Evolutionary conservation across 2,888 invertebrate genomes (phyloP), one percentile per base, ranked within the genome.

Genomic region (Parthenolecanium corni): DNA sequence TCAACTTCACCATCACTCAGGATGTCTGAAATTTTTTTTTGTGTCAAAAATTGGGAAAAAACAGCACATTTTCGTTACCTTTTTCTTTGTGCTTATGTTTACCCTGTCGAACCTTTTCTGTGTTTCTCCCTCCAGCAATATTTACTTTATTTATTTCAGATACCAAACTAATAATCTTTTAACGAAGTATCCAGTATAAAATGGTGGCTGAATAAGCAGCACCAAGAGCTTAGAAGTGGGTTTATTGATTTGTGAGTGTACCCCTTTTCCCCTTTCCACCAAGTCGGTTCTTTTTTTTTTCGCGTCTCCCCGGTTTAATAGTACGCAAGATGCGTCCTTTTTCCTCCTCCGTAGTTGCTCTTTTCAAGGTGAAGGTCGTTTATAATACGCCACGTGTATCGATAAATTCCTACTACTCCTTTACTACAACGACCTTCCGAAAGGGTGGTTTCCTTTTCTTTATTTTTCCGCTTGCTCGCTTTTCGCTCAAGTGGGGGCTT

Each of bases 291-390:
- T 31, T 31, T 31, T 31, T 31, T 31, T 31, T 31, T 14, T 14
- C 44, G 14, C 44, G n/a, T 38, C 11, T 36, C 14, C 18, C 38
- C 53, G 38, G 38, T 9, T 31, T 31, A 31, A 31, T 31, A 31
- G 31, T 31, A 31, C 31, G 31, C 31, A 9, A 44, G 14, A 53
- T 36, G 38, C 31, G 52, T 40, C 53, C 53, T 44, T 14, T 3
- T n/a, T 21, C 38, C 38, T 53, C 44, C 44, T 14, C 21, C 38
- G 40, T 53, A 53, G 53, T 53, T 25, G 18, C 31, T 9, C 25
- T 38, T 53, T 53, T 53, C 53, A 53, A 53, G 53, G 53, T 53
- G 38, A 53, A 53, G 53, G 53, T 53, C 53, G 31, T 38, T 21
- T 53, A 9, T 31, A 31, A 31, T 53, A 20, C 40, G 53, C 53